Evolutionary conservation across 2,888 invertebrate species (phyloP), one percentile per base, ranked within the genome.

Genomic region (Osedax frankpressi): DNA sequence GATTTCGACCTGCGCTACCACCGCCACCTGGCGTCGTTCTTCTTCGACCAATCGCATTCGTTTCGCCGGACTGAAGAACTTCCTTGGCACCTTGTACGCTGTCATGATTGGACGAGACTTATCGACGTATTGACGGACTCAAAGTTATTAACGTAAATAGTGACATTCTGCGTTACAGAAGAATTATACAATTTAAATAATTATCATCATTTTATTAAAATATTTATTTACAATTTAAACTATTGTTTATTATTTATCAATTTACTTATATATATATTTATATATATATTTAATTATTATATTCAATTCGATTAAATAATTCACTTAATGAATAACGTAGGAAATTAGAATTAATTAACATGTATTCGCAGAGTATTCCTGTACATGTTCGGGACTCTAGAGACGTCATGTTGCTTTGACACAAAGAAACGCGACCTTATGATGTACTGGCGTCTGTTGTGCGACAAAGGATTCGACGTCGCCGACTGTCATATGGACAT

Each of bases 51-150:
- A 67, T 76, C 78, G 24, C 76, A 78, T 65, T 76, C 77, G 30
- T 76, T 77, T 71, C 74, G 80, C 30, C 74, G 78, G 24, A 74
- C 79, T 11, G 79, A 81, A 27, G 82, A 82, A 77, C 76, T 82
- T 72, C 81, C 82, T 70, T 82, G 81, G 81, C 83, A 83, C 75
- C 78, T 81, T 29, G 73, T 81, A 75, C 79, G 79, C 78, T 76
- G 79, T 30, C 79, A 80, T 3, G 79, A 82, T 30, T 74, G 79
- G 25, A 73, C 75, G n/a, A 74, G 73, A 30, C 76, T 83, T 27
- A 73, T 77, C 11, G 73, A 76, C 65, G 76, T 78, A n/a, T 69
- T 82, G 25, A 77, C 79, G 3, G 77, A 81, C 69, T 79, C 80
- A 28, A 74, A 78, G 82, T 82, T 76, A 63, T 73, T 70, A 3